A percentile compares a stretch with the other conserved stretches of the same genome.
phyloP scores from a whole-genome alignment of 2,113 vertebrate species.

The Nymphicus hollandicus region DNA sequence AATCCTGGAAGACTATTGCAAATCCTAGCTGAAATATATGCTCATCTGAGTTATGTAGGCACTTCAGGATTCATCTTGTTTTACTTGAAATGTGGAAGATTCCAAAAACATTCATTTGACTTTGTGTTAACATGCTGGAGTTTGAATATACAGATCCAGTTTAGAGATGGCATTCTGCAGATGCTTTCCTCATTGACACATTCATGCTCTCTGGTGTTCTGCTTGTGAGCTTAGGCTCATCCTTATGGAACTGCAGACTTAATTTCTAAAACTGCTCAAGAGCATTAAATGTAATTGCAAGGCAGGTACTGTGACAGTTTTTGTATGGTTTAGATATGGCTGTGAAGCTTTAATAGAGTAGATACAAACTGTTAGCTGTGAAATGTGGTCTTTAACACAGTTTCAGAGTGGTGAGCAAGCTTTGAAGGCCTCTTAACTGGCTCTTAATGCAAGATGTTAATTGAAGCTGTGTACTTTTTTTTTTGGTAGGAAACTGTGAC shows the following conservation, averaged over 20 bases:
- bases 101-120: not conserved
- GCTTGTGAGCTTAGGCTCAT: not conserved
- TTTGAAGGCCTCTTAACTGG: constrained; percentile 34
- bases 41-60: not conserved
- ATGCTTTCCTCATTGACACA: not conserved
- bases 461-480: not conserved
- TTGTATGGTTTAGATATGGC: not conserved
- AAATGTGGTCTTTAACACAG: not conserved
- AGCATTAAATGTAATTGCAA: not conserved
- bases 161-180: not conserved
- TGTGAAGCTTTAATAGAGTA: constrained; percentile 39
- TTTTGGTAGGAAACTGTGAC: not conserved
- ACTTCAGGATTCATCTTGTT: not conserved
- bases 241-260: not conserved
- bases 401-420: not conserved
- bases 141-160: not conserved
- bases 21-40: not conserved
- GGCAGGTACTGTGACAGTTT: not conserved
- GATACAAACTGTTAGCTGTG: not conserved
- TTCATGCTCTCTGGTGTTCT: not conserved
- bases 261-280: not conserved
- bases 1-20: not conserved
- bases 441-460: not conserved
- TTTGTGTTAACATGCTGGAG: not conserved
- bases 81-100: not conserved